A percentile compares a stretch with the other conserved stretches of the same genome.
Evolutionary conservation across 30 jellyfish, hydroid and myxozoan genomes (phyloP).

Genomic region (Aurelia sp.): DNA sequence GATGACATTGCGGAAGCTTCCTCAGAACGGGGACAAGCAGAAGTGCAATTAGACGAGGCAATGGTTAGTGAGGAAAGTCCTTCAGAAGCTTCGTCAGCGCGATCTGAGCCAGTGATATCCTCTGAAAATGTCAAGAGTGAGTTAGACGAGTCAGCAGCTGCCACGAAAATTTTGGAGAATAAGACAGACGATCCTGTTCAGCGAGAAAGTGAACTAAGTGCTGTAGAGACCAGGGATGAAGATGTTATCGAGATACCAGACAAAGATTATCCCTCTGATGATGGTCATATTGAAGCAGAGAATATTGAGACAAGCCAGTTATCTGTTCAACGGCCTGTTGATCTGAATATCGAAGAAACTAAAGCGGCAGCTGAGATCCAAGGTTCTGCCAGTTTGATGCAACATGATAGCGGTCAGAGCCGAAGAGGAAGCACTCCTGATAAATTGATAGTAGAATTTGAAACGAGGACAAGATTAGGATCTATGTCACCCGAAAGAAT

Average conservation of each 20-base stretch:
- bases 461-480: conserved; percentile 7
- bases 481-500: conserved; percentile 10
- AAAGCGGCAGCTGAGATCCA: no score
- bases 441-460: conserved; percentile 4
- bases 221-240: background rate
- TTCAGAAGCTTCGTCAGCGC: background rate
- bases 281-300: background rate
- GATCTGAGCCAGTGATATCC: background rate
- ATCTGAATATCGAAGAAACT: no score
- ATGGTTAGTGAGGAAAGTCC: background rate
- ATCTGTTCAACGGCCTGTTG: no score
- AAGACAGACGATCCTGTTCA: background rate
- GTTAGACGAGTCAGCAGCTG: background rate
- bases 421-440: background rate
- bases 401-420: no score
- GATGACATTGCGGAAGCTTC: background rate
- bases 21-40: background rate
- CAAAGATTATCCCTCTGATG: conserved; percentile 24
- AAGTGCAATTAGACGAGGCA: background rate
- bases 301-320: no score
- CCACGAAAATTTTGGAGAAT: background rate
- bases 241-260: conserved; percentile 23
- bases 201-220: background rate
- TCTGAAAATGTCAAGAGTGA: background rate
- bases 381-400: no score